Evolutionary conservation across 2,888 invertebrate species (phyloP), one percentile per base, ranked within the genome.

Genomic region (Dendrolimus houi): DNA sequence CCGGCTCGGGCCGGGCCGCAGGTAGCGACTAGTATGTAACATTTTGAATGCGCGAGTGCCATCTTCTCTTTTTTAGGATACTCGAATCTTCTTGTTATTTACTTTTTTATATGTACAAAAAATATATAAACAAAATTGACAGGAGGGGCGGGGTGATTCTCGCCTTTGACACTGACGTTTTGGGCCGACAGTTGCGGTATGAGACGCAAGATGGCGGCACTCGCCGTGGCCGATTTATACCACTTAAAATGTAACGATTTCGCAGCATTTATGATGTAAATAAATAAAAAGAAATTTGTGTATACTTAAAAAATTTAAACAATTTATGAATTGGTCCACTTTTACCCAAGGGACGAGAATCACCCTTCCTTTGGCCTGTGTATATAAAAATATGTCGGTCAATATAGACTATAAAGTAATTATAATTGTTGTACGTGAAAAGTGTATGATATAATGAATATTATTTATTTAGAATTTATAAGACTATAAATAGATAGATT

Each of bases 1-100:
- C 54, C 57, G 60, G 56, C 62, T 54, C 59, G 53, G 52, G 58
- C 62, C 59, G 60, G 52, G 53, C 56, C 58, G 54, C 55, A 47
- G 47, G 47, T 47, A 47, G 47, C 47, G 9, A 47, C 47, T 47
- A 47, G 47, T 47, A 12, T 47, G 29, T 29, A 29, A 47, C 47
- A 47, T 12, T 47, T 47, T 10, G 47, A 47, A 47, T 47, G 47
- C 47, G 47, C 47, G 47, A 47, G 47, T 47, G 47, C 47, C 47
- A 47, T 47, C 47, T 47, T 40, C 29, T 29, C 29, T 29, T 29
- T 3, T 53, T 53, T 41, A 40, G 14, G 40, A 52, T 52, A 52
- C 56, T 29, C 52, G 42, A 40, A 52, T 53, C 52, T 54, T 17
- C 9, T 47, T 47, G 47, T 47, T 47, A 47, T 47, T 47, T 47